Percentiles rank a stretch among this genome's conserved stretches.
Evolutionary conservation across 1,140 invertebrate species (phyloP).

Genomic region (Heliothis subflexa): DNA sequence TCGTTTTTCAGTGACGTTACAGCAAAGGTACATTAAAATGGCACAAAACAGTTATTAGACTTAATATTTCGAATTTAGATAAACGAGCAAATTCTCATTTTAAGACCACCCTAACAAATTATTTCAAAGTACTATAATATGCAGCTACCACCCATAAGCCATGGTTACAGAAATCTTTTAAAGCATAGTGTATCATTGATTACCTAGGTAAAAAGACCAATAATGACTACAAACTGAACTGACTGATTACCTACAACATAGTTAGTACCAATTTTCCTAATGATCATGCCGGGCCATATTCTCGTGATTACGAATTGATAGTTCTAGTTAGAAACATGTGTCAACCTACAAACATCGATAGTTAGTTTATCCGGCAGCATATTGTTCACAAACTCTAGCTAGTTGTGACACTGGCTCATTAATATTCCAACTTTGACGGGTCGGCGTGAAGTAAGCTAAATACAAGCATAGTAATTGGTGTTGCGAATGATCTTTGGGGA

Average conservation of each 20-base stretch:
- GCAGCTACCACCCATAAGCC: not conserved
- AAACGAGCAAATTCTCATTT: no score
- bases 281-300: not conserved
- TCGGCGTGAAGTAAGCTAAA: constrained; percentile 2
- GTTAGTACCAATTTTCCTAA: not conserved
- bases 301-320: constrained; percentile 10
- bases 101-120: no score
- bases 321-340: constrained; percentile 11
- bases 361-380: constrained; percentile 16
- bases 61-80: no score
- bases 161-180: no score
- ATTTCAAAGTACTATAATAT: not conserved
- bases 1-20: no score
- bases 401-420: constrained; percentile 24
- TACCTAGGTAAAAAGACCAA: no score
- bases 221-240: no score
- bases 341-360: constrained; percentile 19
- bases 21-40: no score
- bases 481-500: constrained; percentile 12
- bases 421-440: constrained; percentile 26
- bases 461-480: constrained; percentile 20
- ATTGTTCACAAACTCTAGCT: constrained; percentile 19
- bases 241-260: no score
- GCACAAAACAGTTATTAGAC: no score
- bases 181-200: no score